A percentile compares a stretch with the other conserved stretches of the same genome.
phyloP scores from a whole-genome alignment of 2,797 vertebrate genomes.

The Labeo calbasu region DNA sequence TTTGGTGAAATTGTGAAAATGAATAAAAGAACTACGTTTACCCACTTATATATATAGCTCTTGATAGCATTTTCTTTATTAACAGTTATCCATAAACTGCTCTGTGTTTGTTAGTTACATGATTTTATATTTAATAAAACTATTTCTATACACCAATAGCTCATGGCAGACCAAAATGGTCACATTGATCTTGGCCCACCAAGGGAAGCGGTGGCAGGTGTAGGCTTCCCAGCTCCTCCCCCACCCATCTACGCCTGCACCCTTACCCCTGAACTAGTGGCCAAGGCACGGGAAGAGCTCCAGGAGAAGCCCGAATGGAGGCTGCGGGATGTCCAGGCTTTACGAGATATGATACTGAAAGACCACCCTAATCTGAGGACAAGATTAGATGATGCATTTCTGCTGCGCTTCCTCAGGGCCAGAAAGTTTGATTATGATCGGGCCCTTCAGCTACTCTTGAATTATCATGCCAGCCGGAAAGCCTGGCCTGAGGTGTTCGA shows the following conservation, averaged over 20 bases:
- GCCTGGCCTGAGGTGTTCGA: slow-evolving; percentile 96
- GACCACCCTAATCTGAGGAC: slow-evolving; percentile 91
- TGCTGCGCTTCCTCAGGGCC: slow-evolving; percentile 94
- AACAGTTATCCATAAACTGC: neutral
- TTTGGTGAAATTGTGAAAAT: neutral
- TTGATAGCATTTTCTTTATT: neutral
- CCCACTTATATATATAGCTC: too few relatives aligned
- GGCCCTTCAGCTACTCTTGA: slow-evolving; percentile 92
- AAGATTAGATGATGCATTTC: slow-evolving; percentile 90
- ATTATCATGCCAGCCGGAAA: slow-evolving; percentile 90
- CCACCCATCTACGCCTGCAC: slow-evolving; percentile 88
- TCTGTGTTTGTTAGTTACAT: neutral
- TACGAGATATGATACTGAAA: slow-evolving; percentile 96
- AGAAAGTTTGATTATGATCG: slow-evolving; percentile 98
- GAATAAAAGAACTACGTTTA: neutral
- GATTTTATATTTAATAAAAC: slow-evolving; percentile 44
- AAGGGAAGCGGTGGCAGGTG: slow-evolving; percentile 65
- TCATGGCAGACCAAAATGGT: slow-evolving; percentile 90
- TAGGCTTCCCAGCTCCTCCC: slow-evolving; percentile 78
- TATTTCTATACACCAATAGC: slow-evolving; percentile 52
- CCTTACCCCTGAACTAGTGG: slow-evolving; percentile 88
- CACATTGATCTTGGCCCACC: slow-evolving; percentile 80
- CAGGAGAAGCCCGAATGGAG: slow-evolving; percentile 98
- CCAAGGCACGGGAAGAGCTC: slow-evolving; percentile 94
- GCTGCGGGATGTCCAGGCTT: slow-evolving; percentile 92